Base-by-base conservation (phyloP, 2,113 vertebrate species). In the Mirza zaza region DNA sequence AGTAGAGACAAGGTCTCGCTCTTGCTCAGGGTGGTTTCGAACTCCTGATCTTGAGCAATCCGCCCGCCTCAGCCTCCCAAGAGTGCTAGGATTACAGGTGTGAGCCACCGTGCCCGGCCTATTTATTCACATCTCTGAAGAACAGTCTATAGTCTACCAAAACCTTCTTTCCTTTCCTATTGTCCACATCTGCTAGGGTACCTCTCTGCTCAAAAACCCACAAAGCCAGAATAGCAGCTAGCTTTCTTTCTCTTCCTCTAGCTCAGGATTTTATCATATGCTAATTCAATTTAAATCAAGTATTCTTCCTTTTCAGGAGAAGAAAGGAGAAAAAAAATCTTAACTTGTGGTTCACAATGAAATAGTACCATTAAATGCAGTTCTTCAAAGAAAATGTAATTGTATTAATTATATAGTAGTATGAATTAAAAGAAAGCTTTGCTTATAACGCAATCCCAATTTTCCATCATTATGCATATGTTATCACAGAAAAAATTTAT, bases 331-430 rank as follows among this genome's bases (percentile, higher is more conserved):
- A 79, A 86, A 84, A 63, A 63, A 42, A 55, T 63, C 20, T 71
- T 80, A 77, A 59, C 59, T 80, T 5, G 27, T 73, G n/a, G 12
- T 80, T 93, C 29, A 85, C 21, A 87, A 77, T 83, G 32, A 90
- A 94, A 91, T 48, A 63, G 25, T 48, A 94, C 7, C 4, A 90
- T 71, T 92, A 94, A 90, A 77, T 5, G 75, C 55, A 92, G 50
- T 61, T 75, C 48, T 73, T 93, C 42, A 76, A 89, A 84, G 48
- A 92, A 94, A 84, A 90, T 83, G 55, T 83, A 63, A 79, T 11
- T 81, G 1, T 57, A 39, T 73, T 42, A 92, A 85, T n/a, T 32
- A 85, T 75, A 50, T 67, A 85, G 68, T 50, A 91, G 0, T 68
- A 17, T 73, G 23, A 73, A 67, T 48, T 25, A 87, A 82, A 81